Evolutionary conservation across 1,140 invertebrate species (phyloP).

Genomic region (Thrips palmi): DNA sequence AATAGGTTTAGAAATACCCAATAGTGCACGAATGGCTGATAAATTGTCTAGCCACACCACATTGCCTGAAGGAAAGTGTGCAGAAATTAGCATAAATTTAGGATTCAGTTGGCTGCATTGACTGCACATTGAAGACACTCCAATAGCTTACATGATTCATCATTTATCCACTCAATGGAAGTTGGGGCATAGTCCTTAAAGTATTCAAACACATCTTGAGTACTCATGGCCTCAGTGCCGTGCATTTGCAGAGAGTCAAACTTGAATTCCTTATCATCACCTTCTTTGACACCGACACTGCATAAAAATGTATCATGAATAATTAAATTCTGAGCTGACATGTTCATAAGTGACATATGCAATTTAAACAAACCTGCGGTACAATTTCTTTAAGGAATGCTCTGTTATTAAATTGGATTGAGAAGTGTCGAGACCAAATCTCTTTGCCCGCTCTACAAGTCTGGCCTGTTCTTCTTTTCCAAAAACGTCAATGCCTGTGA

Average conservation of each 20-base stretch:
- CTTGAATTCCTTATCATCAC: constrained; percentile 42
- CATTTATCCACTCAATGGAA: constrained; percentile 63
- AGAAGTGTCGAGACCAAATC: constrained; percentile 41
- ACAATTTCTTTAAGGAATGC: constrained; percentile 38
- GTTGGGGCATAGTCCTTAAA: constrained; percentile 52
- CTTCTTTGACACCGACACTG: constrained; percentile 40
- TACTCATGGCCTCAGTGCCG: constrained; percentile 54
- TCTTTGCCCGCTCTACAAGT: constrained; percentile 42
- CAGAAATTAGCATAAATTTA: not conserved
- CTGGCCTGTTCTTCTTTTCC: constrained; percentile 40
- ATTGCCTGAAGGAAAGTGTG: constrained; percentile 37
- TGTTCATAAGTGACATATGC: not conserved
- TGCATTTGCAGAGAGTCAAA: constrained; percentile 54
- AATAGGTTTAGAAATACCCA: constrained; percentile 33
- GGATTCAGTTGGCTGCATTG: not conserved
- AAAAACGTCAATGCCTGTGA: constrained; percentile 35
- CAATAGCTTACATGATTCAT: constrained; percentile 45
- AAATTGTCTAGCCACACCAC: constrained; percentile 53
- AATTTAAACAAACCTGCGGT: constrained; percentile 26
- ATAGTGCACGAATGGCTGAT: constrained; percentile 47
- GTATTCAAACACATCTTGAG: constrained; percentile 59
- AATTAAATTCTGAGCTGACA: not conserved
- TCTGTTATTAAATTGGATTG: constrained; percentile 30
- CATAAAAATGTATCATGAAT: constrained; percentile 11
- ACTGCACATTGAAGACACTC: not conserved